Percentiles rank a stretch among this genome's conserved stretches.
Conservation (phyloP, 2,888 invertebrate species). For the Agrilus cyanescens region DNA sequence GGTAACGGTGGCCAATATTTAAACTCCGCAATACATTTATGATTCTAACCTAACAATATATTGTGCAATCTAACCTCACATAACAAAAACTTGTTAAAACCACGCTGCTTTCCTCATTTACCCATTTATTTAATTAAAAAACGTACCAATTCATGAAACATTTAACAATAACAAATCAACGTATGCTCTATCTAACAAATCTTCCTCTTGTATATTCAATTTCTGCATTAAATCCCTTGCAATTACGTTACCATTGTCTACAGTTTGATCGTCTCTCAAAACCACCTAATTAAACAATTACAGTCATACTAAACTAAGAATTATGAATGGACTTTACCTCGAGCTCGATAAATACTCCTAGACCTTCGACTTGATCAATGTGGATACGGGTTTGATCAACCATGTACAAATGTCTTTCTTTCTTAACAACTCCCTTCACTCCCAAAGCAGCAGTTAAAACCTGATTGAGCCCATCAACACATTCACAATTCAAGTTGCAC, state of each 20-base stretch:
- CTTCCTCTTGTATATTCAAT: conserved; percentile 48
- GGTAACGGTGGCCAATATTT: no score
- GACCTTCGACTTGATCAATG: conserved; percentile 66
- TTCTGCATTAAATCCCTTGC: conserved; percentile 56
- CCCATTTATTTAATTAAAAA: no score
- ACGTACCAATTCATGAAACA: neutral
- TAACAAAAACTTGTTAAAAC: no score
- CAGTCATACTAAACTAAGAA: neutral
- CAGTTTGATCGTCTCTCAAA: conserved; percentile 50
- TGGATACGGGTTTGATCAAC: conserved; percentile 79
- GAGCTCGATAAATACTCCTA: conserved; percentile 75
- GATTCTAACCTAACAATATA: no score
- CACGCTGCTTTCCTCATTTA: no score
- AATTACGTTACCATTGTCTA: conserved; percentile 57
- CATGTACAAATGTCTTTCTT: conserved; percentile 64
- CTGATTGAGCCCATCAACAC: conserved; percentile 38
- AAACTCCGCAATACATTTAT: no score
- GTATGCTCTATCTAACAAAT: conserved; percentile 64
- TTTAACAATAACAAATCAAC: conserved; percentile 49
- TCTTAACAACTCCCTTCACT: conserved; percentile 58
- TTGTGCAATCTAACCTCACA: no score
- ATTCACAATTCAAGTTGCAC: conserved; percentile 40
- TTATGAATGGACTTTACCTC: conserved; percentile 45
- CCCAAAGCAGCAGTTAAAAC: conserved; percentile 56
- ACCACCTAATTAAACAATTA: conserved; percentile 41